These are phyloP conservation scores for Phataginus tricuspis DNA, from an alignment of 2,797 vertebrate species.

Conservation along the genomic window DNA sequence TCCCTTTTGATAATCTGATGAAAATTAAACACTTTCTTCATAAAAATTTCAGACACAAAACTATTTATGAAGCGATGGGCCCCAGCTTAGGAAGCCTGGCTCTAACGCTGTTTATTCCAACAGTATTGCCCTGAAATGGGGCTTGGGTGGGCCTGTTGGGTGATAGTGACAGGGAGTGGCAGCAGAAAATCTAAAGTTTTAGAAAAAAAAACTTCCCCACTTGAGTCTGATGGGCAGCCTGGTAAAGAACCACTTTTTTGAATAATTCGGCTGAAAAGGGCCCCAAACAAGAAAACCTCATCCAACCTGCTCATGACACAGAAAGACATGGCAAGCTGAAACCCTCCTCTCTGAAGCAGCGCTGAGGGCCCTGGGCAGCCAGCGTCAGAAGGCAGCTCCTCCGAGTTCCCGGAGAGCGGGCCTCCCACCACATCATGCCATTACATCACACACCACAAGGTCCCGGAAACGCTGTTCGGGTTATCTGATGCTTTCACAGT, in stretches of 20 bases:
- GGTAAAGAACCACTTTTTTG: background rate
- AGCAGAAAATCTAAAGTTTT: background rate
- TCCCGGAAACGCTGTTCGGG: background rate
- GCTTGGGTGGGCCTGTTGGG: background rate
- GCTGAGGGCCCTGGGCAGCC: background rate
- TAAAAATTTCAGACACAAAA: background rate
- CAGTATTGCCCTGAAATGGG: background rate
- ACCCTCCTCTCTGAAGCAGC: background rate
- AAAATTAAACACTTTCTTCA: background rate
- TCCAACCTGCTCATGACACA: background rate
- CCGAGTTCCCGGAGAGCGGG: background rate
- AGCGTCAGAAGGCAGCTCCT: background rate
- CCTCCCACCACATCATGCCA: background rate
- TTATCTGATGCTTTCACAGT: background rate
- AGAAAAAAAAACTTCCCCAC: background rate
- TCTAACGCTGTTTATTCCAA: background rate
- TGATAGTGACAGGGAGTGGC: background rate
- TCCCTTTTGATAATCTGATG: background rate
- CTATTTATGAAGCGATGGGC: background rate
- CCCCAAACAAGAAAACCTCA: background rate
- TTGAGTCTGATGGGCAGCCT: background rate
- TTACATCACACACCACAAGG: fast-evolving
- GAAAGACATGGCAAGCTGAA: fast-evolving
- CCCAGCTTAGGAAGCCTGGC: background rate
- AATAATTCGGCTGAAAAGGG: background rate